These are phyloP conservation scores for Adelosebastes latens DNA, from an alignment of 2,797 vertebrate species.

Conservation along the genomic window DNA sequence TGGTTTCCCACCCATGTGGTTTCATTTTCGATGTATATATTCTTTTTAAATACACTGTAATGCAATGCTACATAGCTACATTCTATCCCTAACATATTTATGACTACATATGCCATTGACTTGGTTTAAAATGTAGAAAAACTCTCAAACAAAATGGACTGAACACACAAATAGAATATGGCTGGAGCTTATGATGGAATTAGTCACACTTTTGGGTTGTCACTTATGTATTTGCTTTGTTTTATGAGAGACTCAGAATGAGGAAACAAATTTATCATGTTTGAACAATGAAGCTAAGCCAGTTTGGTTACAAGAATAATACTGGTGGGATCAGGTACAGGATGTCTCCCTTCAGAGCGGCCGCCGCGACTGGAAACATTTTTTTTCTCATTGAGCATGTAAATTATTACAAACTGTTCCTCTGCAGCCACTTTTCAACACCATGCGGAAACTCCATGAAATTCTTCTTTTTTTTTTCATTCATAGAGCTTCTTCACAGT, in stretches of 20 bases:
- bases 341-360: constrained; percentile 46
- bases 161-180: constrained; percentile 40
- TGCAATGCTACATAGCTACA: constrained; percentile 5
- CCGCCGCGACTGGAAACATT: constrained; percentile 46
- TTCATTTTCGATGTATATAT: constrained; percentile 23
- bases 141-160: constrained; percentile 13
- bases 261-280: constrained; percentile 51
- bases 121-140: constrained; percentile 21
- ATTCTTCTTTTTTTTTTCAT: constrained; percentile 19
- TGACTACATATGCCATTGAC: background rate
- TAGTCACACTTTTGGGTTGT: constrained; percentile 51
- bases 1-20: constrained; percentile 13
- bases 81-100: background rate
- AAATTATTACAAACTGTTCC: constrained; percentile 65
- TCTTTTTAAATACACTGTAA: constrained; percentile 8
- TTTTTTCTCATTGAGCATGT: constrained; percentile 55
- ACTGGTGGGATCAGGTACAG: constrained; percentile 53
- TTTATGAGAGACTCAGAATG: constrained; percentile 44
- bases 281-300: constrained; percentile 46
- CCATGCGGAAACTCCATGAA: constrained; percentile 44
- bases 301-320: constrained; percentile 42
- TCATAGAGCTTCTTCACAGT: constrained; percentile 51
- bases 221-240: constrained; percentile 39
- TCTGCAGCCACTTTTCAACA: constrained; percentile 55
- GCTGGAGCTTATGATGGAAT: constrained; percentile 30